Conservation (phyloP, 2,113 vertebrate species). For the Todiramphus chloris region DNA sequence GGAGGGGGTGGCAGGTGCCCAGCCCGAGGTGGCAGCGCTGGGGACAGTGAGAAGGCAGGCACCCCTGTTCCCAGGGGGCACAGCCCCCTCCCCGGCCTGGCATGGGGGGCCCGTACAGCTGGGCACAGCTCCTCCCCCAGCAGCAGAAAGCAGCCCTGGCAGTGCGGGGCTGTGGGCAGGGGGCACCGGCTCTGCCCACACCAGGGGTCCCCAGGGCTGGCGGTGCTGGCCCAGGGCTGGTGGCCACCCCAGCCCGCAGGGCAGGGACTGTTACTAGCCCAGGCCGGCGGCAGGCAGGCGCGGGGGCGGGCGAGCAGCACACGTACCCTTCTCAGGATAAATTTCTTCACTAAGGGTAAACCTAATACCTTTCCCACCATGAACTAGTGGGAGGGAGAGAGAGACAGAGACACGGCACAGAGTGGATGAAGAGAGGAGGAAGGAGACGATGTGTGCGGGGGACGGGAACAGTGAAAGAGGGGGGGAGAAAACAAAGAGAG, state of each 20-base stretch:
- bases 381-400: conserved; percentile 84
- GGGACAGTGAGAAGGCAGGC: fast-evolving
- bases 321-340: conserved; percentile 99
- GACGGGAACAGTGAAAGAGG: neutral
- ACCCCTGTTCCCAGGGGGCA: neutral
- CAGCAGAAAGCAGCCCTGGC: neutral
- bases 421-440: conserved; percentile 19
- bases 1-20: neutral
- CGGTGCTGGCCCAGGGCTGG: neutral
- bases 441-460: neutral
- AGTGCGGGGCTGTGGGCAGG: fast-evolving
- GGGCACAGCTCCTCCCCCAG: neutral
- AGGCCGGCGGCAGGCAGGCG: conserved; percentile 27
- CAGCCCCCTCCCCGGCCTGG: neutral
- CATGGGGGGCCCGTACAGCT: neutral
- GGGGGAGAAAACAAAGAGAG: conserved; percentile 61
- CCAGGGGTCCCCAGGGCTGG: neutral
- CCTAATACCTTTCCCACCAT: conserved; percentile 98
- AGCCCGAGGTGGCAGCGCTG: neutral
- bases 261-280: conserved; percentile 74
- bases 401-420: conserved; percentile 43
- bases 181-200: neutral
- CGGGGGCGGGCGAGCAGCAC: conserved; percentile 58
- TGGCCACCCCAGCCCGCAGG: neutral
- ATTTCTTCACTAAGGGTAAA: conserved; percentile 99